Percentiles rank a stretch among this genome's conserved stretches.
phyloP scores from a whole-genome alignment of 2,888 invertebrate species.

The Mimachlamys varia region DNA sequence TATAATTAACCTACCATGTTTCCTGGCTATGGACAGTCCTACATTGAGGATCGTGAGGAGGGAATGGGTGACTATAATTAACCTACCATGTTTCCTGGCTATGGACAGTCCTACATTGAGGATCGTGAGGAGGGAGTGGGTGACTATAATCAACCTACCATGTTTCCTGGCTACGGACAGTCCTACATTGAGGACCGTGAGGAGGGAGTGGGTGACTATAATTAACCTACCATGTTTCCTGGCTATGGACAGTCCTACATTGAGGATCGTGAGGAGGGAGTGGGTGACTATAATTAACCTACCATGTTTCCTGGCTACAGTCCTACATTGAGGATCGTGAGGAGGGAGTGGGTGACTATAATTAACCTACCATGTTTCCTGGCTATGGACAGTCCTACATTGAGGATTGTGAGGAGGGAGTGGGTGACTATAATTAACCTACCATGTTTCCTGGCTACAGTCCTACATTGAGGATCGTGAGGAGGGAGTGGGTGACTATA shows the following conservation, averaged over 20 bases:
- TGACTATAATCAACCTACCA: no score
- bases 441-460: slow-evolving; percentile 91
- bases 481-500: slow-evolving; percentile 90
- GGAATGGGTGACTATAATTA: slow-evolving; percentile 90
- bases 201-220: slow-evolving; percentile 90
- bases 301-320: slow-evolving; percentile 91
- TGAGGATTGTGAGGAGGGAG: slow-evolving; percentile 89
- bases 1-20: no score
- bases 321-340: slow-evolving; percentile 91
- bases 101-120: slow-evolving; percentile 93
- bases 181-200: slow-evolving; percentile 91
- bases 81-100: slow-evolving; percentile 90
- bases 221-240: no score
- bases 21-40: slow-evolving; percentile 93
- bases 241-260: slow-evolving; percentile 93
- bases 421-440: slow-evolving; percentile 91
- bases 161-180: slow-evolving; percentile 92
- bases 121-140: slow-evolving; percentile 89
- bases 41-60: slow-evolving; percentile 90
- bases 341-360: slow-evolving; percentile 90
- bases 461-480: slow-evolving; percentile 91
- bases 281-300: slow-evolving; percentile 91
- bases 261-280: slow-evolving; percentile 89
- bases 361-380: no score
- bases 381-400: slow-evolving; percentile 93